Evolutionary conservation across 2,113 vertebrate species (phyloP), one percentile per base, ranked within the genome.

Genomic region (Pachypanchax playfairii): DNA sequence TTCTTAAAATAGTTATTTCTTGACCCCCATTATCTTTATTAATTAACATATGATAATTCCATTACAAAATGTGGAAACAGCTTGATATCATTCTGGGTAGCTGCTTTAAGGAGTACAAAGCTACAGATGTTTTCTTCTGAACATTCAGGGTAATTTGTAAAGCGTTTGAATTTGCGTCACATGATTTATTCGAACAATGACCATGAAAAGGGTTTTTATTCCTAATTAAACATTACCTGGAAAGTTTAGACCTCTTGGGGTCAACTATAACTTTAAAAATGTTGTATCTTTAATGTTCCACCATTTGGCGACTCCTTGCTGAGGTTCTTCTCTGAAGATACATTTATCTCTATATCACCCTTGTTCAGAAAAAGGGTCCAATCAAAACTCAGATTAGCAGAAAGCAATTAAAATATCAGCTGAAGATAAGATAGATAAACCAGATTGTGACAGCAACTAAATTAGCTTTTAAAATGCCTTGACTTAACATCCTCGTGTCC

Each of bases 391-490:
- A 60, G 69, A 76, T 76, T 38, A 65, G 49, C 33, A 49, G 20
- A 26, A 53, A 22, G 44, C 35, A 69, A 70, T 73, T 72, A 60
- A 25, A 35, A 48, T 55, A 31, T 72, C 31, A 35, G 6, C 8
- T 1, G 18, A 20, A 60, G 72, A 75, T 72, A 26, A 80, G 68
- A 76, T 68, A 20, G 25, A 51, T n/a, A 39, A 29, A 44, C 25
- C 1, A 67, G 51, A 53, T 61, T 65, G 6, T 21, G 5, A 1
- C 36, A 38, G 12, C 25, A 20, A 8, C 4, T 55, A 44, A 65
- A 22, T 35, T 8, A 28, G 25, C 24, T 60, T n/a, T 46, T 4
- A 22, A 44, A 20, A 44, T 33, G 41, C 20, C 12, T 8, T 25
- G 24, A 24, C 61, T 46, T 38, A 4, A 24, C 5, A 10, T 15